phyloP scores from a whole-genome alignment of 2,113 vertebrate genomes.

The Mus musculus region GRCm39 chr12:47233001-47233500 shows the following conservation, averaged over 20 bases:
- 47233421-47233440: not conserved
- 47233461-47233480: slow-evolving; percentile 28
- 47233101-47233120: not conserved
- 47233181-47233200: not conserved
- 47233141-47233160: not conserved
- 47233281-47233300: not conserved
- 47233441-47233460: slow-evolving; percentile 48
- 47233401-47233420: slow-evolving; percentile 15
- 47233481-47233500: slow-evolving; percentile 5
- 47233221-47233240: not conserved
- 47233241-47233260: not conserved
- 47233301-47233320: not conserved
- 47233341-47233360: not conserved
- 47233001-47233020: not conserved
- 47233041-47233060: not conserved
- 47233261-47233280: not conserved
- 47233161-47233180: not conserved
- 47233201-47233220: not conserved
- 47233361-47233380: slow-evolving; percentile 33
- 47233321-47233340: not conserved
- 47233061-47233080: not conserved
- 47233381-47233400: not conserved
- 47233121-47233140: not conserved
- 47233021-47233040: not conserved
- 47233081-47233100: not conserved